These are phyloP conservation scores for Tinamus major DNA, from an alignment of 2,797 vertebrate genomes.

Conservation along the genomic window DNA sequence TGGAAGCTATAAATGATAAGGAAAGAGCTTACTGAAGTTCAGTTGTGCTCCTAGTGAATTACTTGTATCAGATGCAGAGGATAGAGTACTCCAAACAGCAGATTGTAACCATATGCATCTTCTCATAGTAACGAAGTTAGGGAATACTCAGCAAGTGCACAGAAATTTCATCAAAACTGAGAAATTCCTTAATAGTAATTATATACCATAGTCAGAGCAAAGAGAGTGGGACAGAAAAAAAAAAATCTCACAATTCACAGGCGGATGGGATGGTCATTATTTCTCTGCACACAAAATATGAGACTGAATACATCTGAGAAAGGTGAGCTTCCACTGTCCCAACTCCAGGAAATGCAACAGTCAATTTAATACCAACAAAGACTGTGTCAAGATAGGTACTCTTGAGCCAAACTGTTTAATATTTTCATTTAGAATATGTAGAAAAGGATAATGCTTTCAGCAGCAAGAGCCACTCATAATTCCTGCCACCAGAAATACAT, in stretches of 20 bases:
- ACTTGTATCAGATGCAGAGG: no score
- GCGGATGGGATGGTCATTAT: neutral
- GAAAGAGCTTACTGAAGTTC: no score
- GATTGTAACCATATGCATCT: neutral
- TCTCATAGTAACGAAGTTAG: neutral
- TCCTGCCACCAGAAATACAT: neutral
- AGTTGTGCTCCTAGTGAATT: no score
- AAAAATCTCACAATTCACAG: neutral
- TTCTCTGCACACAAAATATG: neutral
- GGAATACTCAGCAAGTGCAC: rapidly evolving
- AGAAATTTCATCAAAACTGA: neutral
- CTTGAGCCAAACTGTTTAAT: neutral
- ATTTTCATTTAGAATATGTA: neutral
- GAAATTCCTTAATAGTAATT: neutral
- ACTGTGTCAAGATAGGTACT: neutral
- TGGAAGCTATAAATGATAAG: no score
- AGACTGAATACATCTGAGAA: neutral
- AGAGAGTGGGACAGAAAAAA: neutral
- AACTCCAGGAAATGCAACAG: neutral
- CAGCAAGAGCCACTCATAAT: neutral
- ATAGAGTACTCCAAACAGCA: no score
- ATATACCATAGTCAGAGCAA: neutral
- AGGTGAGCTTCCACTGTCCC: neutral
- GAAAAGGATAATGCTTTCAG: neutral
- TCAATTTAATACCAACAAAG: neutral